Conservation (phyloP, 2,888 invertebrate genomes). For the Taenaris catops region DNA sequence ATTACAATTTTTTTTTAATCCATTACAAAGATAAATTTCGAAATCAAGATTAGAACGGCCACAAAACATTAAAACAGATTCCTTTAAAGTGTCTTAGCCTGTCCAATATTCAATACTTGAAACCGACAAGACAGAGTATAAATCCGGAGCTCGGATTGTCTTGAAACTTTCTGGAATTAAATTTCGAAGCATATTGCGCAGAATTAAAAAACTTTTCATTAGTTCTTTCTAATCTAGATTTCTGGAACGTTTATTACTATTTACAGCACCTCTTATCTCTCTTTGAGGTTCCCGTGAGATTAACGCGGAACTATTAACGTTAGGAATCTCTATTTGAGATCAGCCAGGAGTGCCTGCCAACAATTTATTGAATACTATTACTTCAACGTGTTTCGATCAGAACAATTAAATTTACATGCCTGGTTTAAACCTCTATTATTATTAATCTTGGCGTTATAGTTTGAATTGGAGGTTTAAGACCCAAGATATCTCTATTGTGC, state of each 20-base stretch:
- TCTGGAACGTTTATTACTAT: constrained; percentile 23
- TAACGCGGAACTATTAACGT: constrained; percentile 6
- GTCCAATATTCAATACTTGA: not conserved
- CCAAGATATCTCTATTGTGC: too few relatives aligned
- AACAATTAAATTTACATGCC: too few relatives aligned
- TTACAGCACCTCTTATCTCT: constrained; percentile 19
- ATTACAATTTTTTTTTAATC: too few relatives aligned
- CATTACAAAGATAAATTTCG: too few relatives aligned
- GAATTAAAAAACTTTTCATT: constrained; percentile 23
- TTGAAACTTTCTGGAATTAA: constrained; percentile 11
- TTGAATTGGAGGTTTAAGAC: too few relatives aligned
- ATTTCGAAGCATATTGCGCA: constrained; percentile 15
- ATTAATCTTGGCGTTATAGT: too few relatives aligned
- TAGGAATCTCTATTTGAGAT: not conserved
- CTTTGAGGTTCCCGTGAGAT: constrained; percentile 11
- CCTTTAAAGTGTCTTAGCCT: too few relatives aligned
- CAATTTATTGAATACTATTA: too few relatives aligned
- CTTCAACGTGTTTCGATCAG: too few relatives aligned
- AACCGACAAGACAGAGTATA: constrained; percentile 3
- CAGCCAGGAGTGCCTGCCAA: not conserved
- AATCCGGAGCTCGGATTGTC: constrained; percentile 4
- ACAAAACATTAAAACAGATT: too few relatives aligned
- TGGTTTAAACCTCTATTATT: too few relatives aligned
- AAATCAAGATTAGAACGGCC: too few relatives aligned
- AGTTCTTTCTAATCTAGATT: constrained; percentile 23